These are phyloP conservation scores for Andrena cerasifolii DNA, from an alignment of 1,140 invertebrate species.

Conservation along the genomic window DNA sequence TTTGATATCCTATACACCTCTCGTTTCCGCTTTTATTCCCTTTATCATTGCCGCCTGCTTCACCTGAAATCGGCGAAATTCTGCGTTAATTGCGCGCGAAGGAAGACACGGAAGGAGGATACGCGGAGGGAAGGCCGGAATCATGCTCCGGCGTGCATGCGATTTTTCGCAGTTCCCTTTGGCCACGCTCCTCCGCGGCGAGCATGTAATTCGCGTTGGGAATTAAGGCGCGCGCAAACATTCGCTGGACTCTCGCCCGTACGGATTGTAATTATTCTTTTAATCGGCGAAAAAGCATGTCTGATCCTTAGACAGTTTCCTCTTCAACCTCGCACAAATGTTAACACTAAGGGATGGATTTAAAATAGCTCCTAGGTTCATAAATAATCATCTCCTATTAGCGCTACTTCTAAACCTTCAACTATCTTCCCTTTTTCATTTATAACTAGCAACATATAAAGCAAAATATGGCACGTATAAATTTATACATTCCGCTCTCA, in stretches of 20 bases:
- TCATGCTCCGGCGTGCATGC: slow-evolving; percentile 73
- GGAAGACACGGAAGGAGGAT: slow-evolving; percentile 6
- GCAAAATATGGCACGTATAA: too few species aligned
- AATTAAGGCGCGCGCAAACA: slow-evolving; percentile 35
- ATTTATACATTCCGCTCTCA: too few species aligned
- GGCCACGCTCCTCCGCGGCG: slow-evolving; percentile 47
- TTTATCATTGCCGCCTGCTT: neutral
- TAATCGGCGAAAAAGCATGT: neutral
- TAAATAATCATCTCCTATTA: too few species aligned
- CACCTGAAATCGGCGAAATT: slow-evolving; percentile 8
- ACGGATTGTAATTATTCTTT: neutral
- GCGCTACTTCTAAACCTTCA: too few species aligned
- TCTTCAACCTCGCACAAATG: neutral
- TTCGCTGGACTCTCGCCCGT: neutral
- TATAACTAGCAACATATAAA: too few species aligned
- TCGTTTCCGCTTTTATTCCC: neutral
- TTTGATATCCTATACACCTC: too few species aligned
- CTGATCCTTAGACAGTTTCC: neutral
- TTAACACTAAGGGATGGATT: too few species aligned
- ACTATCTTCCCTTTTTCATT: too few species aligned
- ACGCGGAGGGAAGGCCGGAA: slow-evolving; percentile 53
- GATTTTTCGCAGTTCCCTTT: slow-evolving; percentile 73
- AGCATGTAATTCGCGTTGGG: slow-evolving; percentile 26
- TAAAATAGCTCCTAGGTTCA: too few species aligned
- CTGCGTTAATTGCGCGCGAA: slow-evolving; percentile 45